These are phyloP conservation scores for Champsocephalus gunnari DNA, from an alignment of 2,797 vertebrate genomes.

Conservation along the genomic window DNA sequence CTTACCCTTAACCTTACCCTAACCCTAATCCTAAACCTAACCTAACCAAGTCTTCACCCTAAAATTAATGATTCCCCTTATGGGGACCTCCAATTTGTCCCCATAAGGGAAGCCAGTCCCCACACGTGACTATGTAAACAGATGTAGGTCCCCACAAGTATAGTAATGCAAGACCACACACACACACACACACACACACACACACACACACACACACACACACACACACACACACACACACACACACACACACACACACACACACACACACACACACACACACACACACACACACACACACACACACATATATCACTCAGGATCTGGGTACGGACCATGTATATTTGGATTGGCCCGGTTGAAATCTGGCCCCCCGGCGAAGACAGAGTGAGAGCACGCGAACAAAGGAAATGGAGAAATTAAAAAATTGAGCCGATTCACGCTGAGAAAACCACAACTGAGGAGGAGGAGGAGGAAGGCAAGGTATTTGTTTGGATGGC, in stretches of 20 bases:
- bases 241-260: conserved; percentile 52
- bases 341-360: conserved; percentile 53
- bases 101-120: too few species aligned
- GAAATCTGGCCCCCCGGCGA: conserved; percentile 53
- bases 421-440: conserved; percentile 50
- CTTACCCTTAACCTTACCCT: too few species aligned
- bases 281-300: conserved; percentile 28
- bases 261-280: conserved; percentile 35
- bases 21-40: too few species aligned
- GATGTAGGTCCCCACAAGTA: too few species aligned
- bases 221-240: conserved; percentile 35
- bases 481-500: conserved; percentile 56
- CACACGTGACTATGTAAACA: too few species aligned
- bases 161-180: too few species aligned
- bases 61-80: too few species aligned
- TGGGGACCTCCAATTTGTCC: too few species aligned
- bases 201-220: too few species aligned
- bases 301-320: conserved; percentile 1
- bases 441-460: conserved; percentile 47
- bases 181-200: too few species aligned
- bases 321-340: background rate
- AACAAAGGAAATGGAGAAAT: conserved; percentile 64
- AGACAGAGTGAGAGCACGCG: conserved; percentile 38
- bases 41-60: too few species aligned
- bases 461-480: conserved; percentile 39